These are phyloP conservation scores for Marcusenius ussheri DNA, from an alignment of 2,113 vertebrate genomes.

Conservation along the genomic window DNA sequence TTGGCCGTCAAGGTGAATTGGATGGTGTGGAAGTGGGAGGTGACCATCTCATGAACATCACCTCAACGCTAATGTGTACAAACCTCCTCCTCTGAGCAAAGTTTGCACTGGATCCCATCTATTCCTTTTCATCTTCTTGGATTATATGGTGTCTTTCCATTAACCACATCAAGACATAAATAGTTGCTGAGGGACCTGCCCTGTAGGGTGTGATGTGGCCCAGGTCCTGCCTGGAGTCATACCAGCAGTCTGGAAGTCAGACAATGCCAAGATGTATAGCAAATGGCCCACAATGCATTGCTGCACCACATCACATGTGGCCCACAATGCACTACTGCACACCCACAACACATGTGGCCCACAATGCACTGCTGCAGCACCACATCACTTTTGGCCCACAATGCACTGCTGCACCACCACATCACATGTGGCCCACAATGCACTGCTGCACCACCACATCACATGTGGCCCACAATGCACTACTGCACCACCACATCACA, in stretches of 20 bases:
- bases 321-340: background rate
- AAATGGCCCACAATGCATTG: background rate
- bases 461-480: too few species aligned
- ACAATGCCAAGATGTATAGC: background rate
- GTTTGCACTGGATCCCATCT: background rate
- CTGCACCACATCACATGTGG: background rate
- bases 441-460: background rate
- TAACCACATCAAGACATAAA: background rate
- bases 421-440: background rate
- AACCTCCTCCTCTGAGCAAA: background rate
- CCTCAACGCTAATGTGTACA: background rate
- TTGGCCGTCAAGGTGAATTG: background rate
- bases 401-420: too few species aligned
- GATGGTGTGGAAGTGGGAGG: background rate
- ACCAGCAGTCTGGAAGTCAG: background rate
- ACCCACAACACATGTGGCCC: background rate
- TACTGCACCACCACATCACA: too few species aligned
- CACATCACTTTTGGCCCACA: background rate
- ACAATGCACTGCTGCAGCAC: background rate
- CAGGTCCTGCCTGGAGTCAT: background rate
- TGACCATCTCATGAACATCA: background rate
- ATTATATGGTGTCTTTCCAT: background rate
- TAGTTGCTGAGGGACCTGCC: background rate
- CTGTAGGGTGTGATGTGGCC: background rate
- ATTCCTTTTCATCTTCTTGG: background rate